A percentile compares a stretch with the other conserved stretches of the same genome.
phyloP scores from a whole-genome alignment of 2,797 vertebrate genomes.

The Bothrops alternatus region DNA sequence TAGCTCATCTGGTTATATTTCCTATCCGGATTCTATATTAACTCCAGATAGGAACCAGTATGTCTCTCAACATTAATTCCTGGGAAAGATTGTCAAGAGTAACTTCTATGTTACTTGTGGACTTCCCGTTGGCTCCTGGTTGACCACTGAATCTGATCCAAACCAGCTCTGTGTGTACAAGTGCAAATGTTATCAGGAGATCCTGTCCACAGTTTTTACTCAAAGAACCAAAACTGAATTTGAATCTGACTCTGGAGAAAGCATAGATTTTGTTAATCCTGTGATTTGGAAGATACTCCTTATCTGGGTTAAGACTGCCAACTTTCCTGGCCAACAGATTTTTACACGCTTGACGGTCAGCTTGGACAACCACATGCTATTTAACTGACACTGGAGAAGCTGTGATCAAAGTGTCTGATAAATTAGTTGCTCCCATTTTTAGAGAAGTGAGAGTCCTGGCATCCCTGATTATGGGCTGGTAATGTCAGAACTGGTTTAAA shows the following conservation, averaged over 20 bases:
- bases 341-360: not conserved
- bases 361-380: not conserved
- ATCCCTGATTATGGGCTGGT: not conserved
- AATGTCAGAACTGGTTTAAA: not conserved
- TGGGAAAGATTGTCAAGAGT: not conserved
- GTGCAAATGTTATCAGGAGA: not conserved
- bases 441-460: not conserved
- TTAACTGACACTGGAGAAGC: not conserved
- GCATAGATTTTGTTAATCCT: not conserved
- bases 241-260: not conserved
- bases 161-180: not conserved
- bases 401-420: not conserved
- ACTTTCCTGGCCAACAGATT: not conserved
- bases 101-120: not conserved
- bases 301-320: not conserved
- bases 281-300: not conserved
- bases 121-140: not conserved
- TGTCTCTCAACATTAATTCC: not conserved
- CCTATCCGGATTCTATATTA: not conserved
- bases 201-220: not conserved
- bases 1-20: not conserved
- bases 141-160: not conserved
- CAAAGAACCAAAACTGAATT: not conserved
- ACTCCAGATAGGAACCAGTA: not conserved
- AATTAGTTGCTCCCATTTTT: not conserved